These are phyloP conservation scores for Drosophila atroscutellata DNA, from an alignment of 2,888 invertebrate species.

Conservation along the genomic window DNA sequence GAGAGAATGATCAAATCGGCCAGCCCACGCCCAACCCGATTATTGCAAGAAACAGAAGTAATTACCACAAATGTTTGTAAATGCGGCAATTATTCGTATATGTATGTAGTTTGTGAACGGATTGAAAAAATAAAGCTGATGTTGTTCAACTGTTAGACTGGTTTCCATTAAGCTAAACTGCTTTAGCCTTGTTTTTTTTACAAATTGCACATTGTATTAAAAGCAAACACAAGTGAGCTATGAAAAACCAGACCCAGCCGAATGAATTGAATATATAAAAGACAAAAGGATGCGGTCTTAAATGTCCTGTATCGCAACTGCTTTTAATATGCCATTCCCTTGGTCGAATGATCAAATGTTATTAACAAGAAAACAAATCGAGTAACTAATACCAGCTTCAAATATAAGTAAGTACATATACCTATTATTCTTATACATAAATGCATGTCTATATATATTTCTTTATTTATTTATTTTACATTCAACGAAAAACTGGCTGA, in stretches of 20 bases:
- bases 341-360: background rate
- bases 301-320: background rate
- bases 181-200: constrained; percentile 1
- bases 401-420: background rate
- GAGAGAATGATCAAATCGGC: constrained; percentile 37
- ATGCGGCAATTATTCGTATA: constrained; percentile 31
- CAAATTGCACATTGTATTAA: background rate
- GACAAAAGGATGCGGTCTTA: background rate
- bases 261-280: background rate
- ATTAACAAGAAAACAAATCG: background rate
- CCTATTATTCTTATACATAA: background rate
- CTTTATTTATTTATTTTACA: constrained; percentile 3
- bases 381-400: background rate
- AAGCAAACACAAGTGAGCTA: background rate
- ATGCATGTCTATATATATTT: background rate
- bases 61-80: constrained; percentile 42
- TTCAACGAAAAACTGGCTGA: constrained; percentile 23
- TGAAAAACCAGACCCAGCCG: background rate
- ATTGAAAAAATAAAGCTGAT: constrained; percentile 31
- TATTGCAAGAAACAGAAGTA: constrained; percentile 42
- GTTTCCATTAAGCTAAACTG: background rate
- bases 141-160: background rate
- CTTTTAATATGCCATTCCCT: background rate
- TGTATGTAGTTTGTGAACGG: constrained; percentile 24
- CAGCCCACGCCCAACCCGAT: constrained; percentile 46